Evolutionary conservation across 2,888 invertebrate species (phyloP).

Genomic region (Gastrophysa polygoni): DNA sequence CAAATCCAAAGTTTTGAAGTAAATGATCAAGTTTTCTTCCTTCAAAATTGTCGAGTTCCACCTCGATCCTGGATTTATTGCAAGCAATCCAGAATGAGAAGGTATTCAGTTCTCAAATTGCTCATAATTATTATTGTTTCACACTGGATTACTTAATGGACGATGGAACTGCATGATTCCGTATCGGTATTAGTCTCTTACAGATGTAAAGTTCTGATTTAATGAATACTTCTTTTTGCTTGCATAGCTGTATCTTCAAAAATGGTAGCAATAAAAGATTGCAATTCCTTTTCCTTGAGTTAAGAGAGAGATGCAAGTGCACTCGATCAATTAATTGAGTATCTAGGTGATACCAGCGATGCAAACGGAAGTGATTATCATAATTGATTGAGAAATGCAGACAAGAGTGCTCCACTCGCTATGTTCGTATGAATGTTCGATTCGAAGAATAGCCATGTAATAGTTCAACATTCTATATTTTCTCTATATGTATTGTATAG

Average conservation of each 20-base stretch:
- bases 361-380: not conserved
- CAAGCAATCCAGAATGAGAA: not conserved
- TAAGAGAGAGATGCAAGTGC: not conserved
- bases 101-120: conserved; percentile 15
- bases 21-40: too few species aligned
- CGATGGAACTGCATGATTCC: conserved; percentile 7
- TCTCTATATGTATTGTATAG: too few species aligned
- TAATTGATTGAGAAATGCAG: not conserved
- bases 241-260: conserved; percentile 16
- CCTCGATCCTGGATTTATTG: not conserved
- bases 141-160: conserved; percentile 10
- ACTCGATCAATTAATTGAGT: not conserved
- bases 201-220: conserved; percentile 15
- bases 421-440: too few species aligned
- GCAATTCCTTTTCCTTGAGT: not conserved
- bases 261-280: conserved; percentile 13
- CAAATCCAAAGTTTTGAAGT: too few species aligned
- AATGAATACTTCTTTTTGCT: conserved; percentile 10
- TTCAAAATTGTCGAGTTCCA: too few species aligned
- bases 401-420: too few species aligned
- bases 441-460: too few species aligned
- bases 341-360: not conserved
- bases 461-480: too few species aligned
- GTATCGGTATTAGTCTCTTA: conserved; percentile 1
- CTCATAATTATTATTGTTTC: conserved; percentile 12